A percentile compares a stretch with the other conserved stretches of the same genome.
phyloP scores from a whole-genome alignment of 2,888 invertebrate species.

The Dasypogon diadema region DNA sequence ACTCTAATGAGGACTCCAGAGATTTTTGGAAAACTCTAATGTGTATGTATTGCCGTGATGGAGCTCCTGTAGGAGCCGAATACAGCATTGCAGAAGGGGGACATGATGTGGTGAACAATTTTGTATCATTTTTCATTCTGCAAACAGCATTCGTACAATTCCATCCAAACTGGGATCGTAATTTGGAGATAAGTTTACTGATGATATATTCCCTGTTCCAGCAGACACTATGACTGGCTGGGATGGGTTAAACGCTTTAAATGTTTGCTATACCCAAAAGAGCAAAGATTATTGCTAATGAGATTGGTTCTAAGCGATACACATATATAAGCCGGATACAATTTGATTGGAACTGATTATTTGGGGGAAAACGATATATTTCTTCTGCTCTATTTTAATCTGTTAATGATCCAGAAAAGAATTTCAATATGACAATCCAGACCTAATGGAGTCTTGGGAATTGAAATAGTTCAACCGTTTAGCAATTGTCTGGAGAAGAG shows the following conservation, averaged over 20 bases:
- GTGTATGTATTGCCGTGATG: neutral
- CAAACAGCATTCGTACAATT: neutral
- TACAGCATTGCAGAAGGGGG: neutral
- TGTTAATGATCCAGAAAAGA: slow-evolving; percentile 3
- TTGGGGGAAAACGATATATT: neutral
- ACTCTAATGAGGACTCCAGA: slow-evolving; percentile 38
- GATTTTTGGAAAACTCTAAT: slow-evolving; percentile 26
- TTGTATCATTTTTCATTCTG: slow-evolving; percentile 47
- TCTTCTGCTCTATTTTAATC: neutral
- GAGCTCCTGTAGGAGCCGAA: neutral
- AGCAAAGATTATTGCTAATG: slow-evolving; percentile 4
- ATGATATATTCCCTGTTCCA: neutral
- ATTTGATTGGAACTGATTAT: neutral
- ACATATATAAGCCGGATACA: neutral
- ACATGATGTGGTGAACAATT: slow-evolving; percentile 31
- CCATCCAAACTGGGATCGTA: neutral
- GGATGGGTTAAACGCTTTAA: neutral
- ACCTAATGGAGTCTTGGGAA: neutral
- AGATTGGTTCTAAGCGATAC: neutral
- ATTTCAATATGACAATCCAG: neutral
- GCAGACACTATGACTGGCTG: neutral
- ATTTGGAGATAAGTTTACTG: slow-evolving; percentile 33
- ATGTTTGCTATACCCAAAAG: neutral
- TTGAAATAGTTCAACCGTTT: neutral
- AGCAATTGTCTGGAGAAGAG: too few species aligned